Percentiles rank a stretch among this genome's conserved stretches.
Conservation (phyloP, 2,113 vertebrate genomes). For the Pteronura brasiliensis region DNA sequence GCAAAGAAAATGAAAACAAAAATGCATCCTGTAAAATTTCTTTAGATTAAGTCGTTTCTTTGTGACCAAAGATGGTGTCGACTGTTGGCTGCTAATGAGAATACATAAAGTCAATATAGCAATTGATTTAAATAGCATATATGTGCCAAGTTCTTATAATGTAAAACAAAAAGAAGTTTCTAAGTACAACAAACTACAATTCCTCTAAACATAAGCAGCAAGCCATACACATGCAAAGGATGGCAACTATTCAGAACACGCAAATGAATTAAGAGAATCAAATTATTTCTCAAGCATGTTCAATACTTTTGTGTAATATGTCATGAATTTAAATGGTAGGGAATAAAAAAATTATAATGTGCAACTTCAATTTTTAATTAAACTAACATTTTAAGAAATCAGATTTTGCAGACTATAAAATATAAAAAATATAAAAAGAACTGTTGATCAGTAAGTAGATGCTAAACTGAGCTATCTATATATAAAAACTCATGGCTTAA, state of each 20-base stretch:
- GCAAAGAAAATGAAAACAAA: slow-evolving; percentile 32
- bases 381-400: slow-evolving; percentile 24
- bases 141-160: slow-evolving; percentile 49
- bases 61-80: not conserved
- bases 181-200: slow-evolving; percentile 65
- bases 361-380: slow-evolving; percentile 17
- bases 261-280: slow-evolving; percentile 77
- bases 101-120: slow-evolving; percentile 46
- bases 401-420: slow-evolving; percentile 45
- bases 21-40: not conserved
- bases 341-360: not conserved
- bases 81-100: slow-evolving; percentile 62
- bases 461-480: not conserved
- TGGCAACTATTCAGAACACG: slow-evolving; percentile 69
- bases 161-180: slow-evolving; percentile 62
- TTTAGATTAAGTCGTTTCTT: slow-evolving; percentile 50
- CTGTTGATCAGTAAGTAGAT: not conserved
- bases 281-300: slow-evolving; percentile 79
- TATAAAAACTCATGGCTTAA: not conserved
- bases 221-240: slow-evolving; percentile 79
- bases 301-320: slow-evolving; percentile 69
- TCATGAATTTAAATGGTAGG: slow-evolving; percentile 46
- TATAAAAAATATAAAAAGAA: not conserved
- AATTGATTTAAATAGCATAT: slow-evolving; percentile 45
- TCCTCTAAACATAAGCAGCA: slow-evolving; percentile 73